Evolutionary conservation across 2,797 vertebrate species (phyloP).

Genomic region (Lithobates sylvaticus): DNA sequence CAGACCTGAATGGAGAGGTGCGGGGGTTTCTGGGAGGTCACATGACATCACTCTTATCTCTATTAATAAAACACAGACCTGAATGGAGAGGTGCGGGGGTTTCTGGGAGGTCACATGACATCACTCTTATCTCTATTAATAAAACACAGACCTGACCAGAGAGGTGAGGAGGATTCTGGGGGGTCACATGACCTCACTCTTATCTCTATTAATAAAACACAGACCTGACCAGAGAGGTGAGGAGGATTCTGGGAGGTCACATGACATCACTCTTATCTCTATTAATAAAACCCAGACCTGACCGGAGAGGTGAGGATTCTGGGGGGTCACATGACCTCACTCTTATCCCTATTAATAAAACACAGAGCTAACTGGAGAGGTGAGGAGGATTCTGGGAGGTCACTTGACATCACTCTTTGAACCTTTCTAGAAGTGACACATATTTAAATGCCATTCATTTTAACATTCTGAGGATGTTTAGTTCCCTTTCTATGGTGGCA

Average conservation of each 20-base stretch:
- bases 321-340: background rate
- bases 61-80: no score
- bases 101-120: background rate
- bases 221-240: background rate
- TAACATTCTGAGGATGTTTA: no score
- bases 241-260: background rate
- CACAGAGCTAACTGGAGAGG: background rate
- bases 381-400: background rate
- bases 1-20: no score
- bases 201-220: background rate
- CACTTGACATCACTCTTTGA: background rate
- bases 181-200: background rate
- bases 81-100: background rate
- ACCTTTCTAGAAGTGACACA: no score
- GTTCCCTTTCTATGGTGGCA: no score
- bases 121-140: no score
- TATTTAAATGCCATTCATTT: no score
- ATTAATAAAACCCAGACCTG: background rate
- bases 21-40: no score
- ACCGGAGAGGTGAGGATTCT: background rate
- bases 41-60: no score
- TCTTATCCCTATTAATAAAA: background rate
- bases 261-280: background rate
- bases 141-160: background rate
- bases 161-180: background rate